A percentile compares a stretch with the other conserved stretches of the same genome.
Evolutionary conservation across 2,113 vertebrate genomes (phyloP).

Genomic region (Panurus biarmicus): DNA sequence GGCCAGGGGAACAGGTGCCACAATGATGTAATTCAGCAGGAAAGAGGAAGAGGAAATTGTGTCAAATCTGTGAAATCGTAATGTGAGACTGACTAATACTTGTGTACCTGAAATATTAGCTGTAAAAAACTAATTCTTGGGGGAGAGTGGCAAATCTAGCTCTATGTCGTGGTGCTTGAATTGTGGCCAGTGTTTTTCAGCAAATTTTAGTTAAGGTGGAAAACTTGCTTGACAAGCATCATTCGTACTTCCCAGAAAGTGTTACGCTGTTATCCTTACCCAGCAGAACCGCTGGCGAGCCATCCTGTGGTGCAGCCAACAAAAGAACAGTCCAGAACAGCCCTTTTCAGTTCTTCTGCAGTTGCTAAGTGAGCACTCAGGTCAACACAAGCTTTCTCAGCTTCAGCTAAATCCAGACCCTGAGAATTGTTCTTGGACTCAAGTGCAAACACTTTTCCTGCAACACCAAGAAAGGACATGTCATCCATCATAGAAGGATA

Average conservation of each 20-base stretch:
- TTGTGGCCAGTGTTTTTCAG: background rate
- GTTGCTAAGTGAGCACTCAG: conserved; percentile 80
- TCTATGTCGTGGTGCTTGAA: background rate
- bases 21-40: background rate
- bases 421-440: conserved; percentile 75
- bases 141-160: background rate
- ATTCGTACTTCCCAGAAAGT: background rate
- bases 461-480: conserved; percentile 27
- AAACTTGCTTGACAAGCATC: background rate
- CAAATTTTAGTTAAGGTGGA: background rate
- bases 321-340: conserved; percentile 82
- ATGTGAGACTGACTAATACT: background rate
- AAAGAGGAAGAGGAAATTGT: background rate
- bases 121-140: background rate
- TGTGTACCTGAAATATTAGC: background rate
- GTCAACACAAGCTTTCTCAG: conserved; percentile 73
- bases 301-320: conserved; percentile 81
- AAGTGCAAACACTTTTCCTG: conserved; percentile 86
- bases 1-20: background rate
- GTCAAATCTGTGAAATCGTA: background rate
- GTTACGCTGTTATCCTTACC: conserved; percentile 74
- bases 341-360: conserved; percentile 77
- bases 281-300: conserved; percentile 78
- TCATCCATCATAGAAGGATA: background rate
- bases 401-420: conserved; percentile 68